A percentile compares a stretch with the other conserved stretches of the same genome.
These are phyloP conservation scores for Stenchaetothrips biformis DNA, from an alignment of 2,888 invertebrate species.

Conservation along the genomic window DNA sequence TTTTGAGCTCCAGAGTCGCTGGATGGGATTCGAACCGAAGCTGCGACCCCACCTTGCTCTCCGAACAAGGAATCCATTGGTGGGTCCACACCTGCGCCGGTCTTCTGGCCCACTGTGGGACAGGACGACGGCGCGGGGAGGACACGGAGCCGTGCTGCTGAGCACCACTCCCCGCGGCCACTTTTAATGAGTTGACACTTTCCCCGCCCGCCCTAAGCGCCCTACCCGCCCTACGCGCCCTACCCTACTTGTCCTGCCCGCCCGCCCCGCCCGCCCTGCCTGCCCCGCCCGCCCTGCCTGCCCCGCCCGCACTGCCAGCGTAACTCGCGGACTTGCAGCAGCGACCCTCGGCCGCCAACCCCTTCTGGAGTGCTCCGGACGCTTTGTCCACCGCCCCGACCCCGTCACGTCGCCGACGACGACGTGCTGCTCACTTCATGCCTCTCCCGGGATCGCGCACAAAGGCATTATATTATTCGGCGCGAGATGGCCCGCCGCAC, in stretches of 20 bases:
- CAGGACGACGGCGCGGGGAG: neutral
- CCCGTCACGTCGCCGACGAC: no score
- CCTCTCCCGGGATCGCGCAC: neutral
- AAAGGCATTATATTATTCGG: conserved; percentile 22
- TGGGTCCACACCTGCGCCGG: no score
- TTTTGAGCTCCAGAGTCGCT: no score
- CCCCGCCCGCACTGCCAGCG: neutral
- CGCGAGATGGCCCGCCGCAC: neutral
- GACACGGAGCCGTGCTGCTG: neutral
- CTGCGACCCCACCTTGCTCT: no score
- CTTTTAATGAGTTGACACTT: no score
- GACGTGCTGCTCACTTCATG: conserved; percentile 14
- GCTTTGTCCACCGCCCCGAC: neutral
- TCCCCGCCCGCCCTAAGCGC: no score
- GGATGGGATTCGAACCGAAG: no score
- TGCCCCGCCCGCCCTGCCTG: neutral
- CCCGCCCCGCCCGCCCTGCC: neutral
- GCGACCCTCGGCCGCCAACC: neutral
- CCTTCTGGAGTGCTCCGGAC: neutral
- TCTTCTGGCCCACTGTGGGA: neutral
- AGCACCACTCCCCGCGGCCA: no score
- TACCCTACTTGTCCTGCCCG: no score
- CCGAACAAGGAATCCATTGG: no score
- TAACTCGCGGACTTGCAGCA: neutral
- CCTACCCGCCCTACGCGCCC: no score